Percentiles rank a stretch among this genome's conserved stretches.
Conservation (phyloP, 2,888 invertebrate genomes). For the Litoditis marina region DNA sequence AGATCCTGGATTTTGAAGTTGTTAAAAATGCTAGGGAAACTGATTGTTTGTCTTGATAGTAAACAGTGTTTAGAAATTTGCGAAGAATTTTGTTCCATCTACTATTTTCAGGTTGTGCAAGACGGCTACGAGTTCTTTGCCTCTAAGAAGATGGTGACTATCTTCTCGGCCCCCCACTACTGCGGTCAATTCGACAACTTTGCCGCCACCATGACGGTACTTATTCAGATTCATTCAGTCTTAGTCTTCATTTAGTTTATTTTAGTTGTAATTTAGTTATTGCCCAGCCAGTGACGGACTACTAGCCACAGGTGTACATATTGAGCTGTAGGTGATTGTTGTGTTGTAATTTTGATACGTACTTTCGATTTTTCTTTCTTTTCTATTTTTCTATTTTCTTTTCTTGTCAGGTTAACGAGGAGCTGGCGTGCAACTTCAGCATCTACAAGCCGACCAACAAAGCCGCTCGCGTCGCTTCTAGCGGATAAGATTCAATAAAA, state of each 20-base stretch:
- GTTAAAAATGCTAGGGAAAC: too few species aligned
- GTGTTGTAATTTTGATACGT: too few species aligned
- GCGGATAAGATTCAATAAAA: too few species aligned
- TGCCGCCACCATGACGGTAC: constrained; percentile 53
- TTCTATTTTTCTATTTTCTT: too few species aligned
- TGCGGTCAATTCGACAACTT: constrained; percentile 54
- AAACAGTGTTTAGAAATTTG: too few species aligned
- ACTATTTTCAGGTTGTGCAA: constrained; percentile 64
- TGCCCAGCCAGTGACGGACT: background rate
- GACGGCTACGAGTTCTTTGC: constrained; percentile 69
- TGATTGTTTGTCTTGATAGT: too few species aligned
- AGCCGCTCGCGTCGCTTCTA: constrained; percentile 20
- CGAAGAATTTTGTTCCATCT: background rate
- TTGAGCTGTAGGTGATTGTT: too few species aligned
- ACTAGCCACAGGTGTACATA: too few species aligned
- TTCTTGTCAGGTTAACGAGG: constrained; percentile 43
- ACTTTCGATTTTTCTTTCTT: too few species aligned
- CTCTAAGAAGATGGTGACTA: constrained; percentile 45
- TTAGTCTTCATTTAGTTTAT: background rate
- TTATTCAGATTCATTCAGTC: background rate
- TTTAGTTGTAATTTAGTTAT: background rate
- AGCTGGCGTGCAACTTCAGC: constrained; percentile 50
- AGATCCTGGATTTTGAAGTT: too few species aligned
- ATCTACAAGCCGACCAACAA: constrained; percentile 48
- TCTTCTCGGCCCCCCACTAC: constrained; percentile 53